These are phyloP conservation scores for Stomatorhinus walkeri DNA, from an alignment of 2,797 vertebrate species.

Conservation along the genomic window DNA sequence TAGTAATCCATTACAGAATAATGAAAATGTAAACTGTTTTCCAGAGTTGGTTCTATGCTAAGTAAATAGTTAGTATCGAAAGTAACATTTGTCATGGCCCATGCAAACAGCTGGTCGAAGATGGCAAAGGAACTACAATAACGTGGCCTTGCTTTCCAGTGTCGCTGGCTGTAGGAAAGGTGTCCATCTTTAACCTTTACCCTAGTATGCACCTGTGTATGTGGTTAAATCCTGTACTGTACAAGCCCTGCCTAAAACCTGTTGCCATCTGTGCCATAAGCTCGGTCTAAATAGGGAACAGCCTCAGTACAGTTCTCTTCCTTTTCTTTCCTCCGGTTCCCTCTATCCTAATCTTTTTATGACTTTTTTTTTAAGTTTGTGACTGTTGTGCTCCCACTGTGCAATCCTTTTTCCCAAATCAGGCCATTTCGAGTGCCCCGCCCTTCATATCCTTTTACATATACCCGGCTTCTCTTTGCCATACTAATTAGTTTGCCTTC, in stretches of 20 bases:
- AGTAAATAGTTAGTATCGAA: neutral
- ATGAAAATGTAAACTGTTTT: slow-evolving; percentile 5
- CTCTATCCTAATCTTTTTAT: neutral
- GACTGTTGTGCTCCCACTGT: neutral
- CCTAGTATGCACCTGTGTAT: slow-evolving; percentile 15
- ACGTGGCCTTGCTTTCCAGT: slow-evolving; percentile 43
- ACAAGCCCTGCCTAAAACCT: slow-evolving; percentile 30
- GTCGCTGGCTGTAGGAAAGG: slow-evolving; percentile 20
- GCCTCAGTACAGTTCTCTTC: slow-evolving; percentile 10
- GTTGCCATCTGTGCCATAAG: slow-evolving; percentile 56
- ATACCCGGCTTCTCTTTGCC: slow-evolving; percentile 36
- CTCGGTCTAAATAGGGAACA: slow-evolving; percentile 39
- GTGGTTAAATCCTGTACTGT: slow-evolving; percentile 29
- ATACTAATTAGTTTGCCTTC: slow-evolving; percentile 52
- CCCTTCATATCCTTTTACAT: slow-evolving; percentile 20
- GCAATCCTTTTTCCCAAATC: neutral
- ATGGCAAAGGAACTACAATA: slow-evolving; percentile 21
- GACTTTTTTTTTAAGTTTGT: slow-evolving; percentile 5
- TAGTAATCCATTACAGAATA: slow-evolving; percentile 1
- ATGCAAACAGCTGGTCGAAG: neutral
- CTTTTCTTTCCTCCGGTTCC: neutral
- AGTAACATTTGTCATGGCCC: neutral
- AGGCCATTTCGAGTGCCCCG: neutral
- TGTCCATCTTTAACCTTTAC: neutral
- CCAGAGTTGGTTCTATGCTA: neutral